Evolutionary conservation across 1,140 invertebrate genomes (phyloP), one percentile per base, ranked within the genome.

Genomic region (Chironomus striatipennis): DNA sequence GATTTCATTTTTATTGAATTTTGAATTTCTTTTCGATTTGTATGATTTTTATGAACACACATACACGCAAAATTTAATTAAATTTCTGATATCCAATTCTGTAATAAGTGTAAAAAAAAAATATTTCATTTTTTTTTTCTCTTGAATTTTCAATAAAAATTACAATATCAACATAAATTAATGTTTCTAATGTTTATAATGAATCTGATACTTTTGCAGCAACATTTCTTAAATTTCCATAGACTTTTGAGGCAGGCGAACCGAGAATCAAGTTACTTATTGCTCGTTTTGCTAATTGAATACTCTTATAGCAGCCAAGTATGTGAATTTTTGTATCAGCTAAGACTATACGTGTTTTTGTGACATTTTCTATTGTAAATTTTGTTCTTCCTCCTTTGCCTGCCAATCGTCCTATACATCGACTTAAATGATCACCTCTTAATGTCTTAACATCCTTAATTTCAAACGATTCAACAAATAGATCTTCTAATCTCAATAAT

Each of bases 341-440:
- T 74, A 99, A 83, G 20, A 99, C 95, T 79, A 99, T 98, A 83
- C 98, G 90, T 0, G 97, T 99, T 85, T 98, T 99, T 9, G 98
- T 99, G 0, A 94, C 95, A 85, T 99, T 99, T 86, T 99, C 98
- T 80, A 99, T 99, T 2, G 97, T 98, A 79, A 95, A 98, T 81
- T 98, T 99, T 4, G 96, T 99, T 76, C 94, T 89, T 20, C 98
- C 98, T 75, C 95, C 93, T 86, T 99, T 98, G 0, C 98, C 98
- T 15, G 98, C 98, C 67, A 99, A 85, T 78, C 98, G 87, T 20
- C 98, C 98, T 79, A 99, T 95, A 0, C 97, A 97, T 83, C 98
- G 85, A 21, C 95, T 92, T 76, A 98, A 85, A 83, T 99, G 97
- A 83, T 99, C 97, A 10, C 98, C 97, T 83, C 96, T 94, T 47